Base-by-base conservation (phyloP, 2,113 vertebrate genomes). In the Uria lomvia region DNA sequence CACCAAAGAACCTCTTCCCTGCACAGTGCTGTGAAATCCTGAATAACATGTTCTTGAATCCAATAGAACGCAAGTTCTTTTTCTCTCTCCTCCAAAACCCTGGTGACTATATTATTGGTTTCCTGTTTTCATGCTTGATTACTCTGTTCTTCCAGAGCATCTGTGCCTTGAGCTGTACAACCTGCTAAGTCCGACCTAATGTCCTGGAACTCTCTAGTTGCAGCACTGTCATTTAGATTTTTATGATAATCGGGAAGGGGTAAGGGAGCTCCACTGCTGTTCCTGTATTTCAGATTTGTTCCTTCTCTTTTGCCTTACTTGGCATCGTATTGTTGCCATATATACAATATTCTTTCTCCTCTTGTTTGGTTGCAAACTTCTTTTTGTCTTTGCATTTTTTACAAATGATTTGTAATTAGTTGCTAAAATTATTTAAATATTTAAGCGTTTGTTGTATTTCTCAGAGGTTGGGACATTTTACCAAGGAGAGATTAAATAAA, bases 141-240 rank as follows among this genome's bases (percentile, higher is more conserved):
- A 65, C 82, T 82, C 86, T 88, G 82, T 72, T 92, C 91, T 79
- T 86, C 45, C 71, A 82, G 58, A 94, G 67, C 95, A 95, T 93
- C 94, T 94, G 91, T 9, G 49, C 72, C 74, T 86, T 76, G 75
- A 76, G 91, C 86, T 76, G 59, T 18, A 58, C 88, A 88, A 56
- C 71, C 88, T 95, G 86, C 75, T 60, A 38, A 83, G 66, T 45
- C 85, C 0, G 1, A 68, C 74, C 82, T 75, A 75, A 86, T 92
- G 88, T 83, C 74, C 92, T 76, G 88, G 78, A 92, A 88, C 91
- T 56, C 76, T 58, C 20, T 72, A 34, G 76, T 3, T 93, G 88
- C 82, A 68, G 88, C 71, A 76, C 62, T 85, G 70, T 36, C 43
- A 52, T 66, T 59, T 40, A 53, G 63, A 32, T 15, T 60, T 74